A percentile compares a stretch with the other conserved stretches of the same genome.
These are phyloP conservation scores for Calosoma granatense DNA, from an alignment of 1,140 invertebrate species.

Conservation along the genomic window DNA sequence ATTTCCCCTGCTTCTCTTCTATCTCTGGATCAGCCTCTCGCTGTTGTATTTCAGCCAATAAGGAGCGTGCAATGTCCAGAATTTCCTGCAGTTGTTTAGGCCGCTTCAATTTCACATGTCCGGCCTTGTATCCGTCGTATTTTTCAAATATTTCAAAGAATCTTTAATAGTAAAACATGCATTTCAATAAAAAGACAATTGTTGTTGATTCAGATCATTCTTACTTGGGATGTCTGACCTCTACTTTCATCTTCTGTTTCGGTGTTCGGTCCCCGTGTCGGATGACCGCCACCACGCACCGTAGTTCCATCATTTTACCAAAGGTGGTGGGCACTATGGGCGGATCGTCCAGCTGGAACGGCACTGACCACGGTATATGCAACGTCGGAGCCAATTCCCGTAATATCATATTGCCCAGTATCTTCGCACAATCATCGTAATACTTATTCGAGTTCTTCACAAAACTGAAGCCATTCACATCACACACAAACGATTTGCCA, in stretches of 20 bases:
- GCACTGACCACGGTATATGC: constrained; percentile 94
- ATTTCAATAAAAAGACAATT: neutral
- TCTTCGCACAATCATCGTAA: constrained; percentile 98
- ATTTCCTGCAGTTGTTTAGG: constrained; percentile 98
- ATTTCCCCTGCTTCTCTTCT: constrained; percentile 93
- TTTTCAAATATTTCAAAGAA: constrained; percentile 99
- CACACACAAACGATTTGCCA: constrained; percentile 97
- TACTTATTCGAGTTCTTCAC: constrained; percentile 99
- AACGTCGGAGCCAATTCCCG: constrained; percentile 87
- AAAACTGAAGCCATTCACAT: constrained; percentile 99
- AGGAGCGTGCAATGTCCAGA: constrained; percentile 82
- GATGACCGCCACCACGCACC: constrained; percentile 97
- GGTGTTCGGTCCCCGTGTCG: constrained; percentile 97
- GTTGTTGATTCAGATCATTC: neutral
- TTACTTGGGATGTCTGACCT: constrained; percentile 96
- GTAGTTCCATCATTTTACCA: constrained; percentile 99
- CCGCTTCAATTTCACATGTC: constrained; percentile 94
- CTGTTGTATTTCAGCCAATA: constrained; percentile 80
- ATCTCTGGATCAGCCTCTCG: constrained; percentile 79
- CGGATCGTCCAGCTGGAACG: constrained; percentile 95
- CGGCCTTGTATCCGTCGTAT: constrained; percentile 90
- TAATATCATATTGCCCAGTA: constrained; percentile 86
- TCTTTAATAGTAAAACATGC: constrained; percentile 46
- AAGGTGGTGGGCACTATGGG: constrained; percentile 98
- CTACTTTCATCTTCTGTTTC: constrained; percentile 99